Percentiles rank a stretch among this genome's conserved stretches.
These are phyloP conservation scores for Simalia tracyae DNA, from an alignment of 2,797 vertebrate genomes.

Conservation along the genomic window DNA sequence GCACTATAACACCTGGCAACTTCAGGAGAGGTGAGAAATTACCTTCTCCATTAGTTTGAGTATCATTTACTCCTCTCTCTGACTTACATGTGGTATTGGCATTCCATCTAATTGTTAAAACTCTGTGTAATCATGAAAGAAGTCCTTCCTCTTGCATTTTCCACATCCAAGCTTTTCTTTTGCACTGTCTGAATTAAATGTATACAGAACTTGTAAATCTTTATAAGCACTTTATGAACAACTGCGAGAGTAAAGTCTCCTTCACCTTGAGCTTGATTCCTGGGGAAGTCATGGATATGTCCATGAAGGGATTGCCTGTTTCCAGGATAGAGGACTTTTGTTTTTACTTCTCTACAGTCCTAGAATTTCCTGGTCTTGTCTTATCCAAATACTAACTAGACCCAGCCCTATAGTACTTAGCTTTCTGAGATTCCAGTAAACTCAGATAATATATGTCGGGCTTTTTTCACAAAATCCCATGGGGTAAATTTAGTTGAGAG, in stretches of 20 bases:
- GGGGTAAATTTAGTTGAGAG: background rate
- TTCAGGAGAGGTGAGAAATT: background rate
- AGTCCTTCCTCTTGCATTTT: background rate
- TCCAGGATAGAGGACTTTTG: background rate
- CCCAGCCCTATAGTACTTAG: background rate
- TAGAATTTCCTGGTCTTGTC: background rate
- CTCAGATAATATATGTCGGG: background rate
- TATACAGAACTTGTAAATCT: background rate
- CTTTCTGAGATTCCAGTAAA: background rate
- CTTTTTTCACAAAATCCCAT: background rate
- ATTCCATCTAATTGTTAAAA: background rate
- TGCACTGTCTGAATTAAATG: background rate
- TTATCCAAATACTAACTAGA: background rate
- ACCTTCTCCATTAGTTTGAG: too few species aligned
- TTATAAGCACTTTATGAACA: background rate
- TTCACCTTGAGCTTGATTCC: background rate
- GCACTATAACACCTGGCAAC: background rate
- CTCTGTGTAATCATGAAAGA: background rate
- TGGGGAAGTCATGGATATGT: background rate
- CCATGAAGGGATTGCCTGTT: background rate
- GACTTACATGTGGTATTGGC: background rate
- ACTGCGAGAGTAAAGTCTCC: background rate
- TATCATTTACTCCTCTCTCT: background rate
- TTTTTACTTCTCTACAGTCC: background rate
- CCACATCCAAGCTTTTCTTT: background rate